phyloP scores from a whole-genome alignment of 2,113 vertebrate genomes.

The Elachura formosa region DNA sequence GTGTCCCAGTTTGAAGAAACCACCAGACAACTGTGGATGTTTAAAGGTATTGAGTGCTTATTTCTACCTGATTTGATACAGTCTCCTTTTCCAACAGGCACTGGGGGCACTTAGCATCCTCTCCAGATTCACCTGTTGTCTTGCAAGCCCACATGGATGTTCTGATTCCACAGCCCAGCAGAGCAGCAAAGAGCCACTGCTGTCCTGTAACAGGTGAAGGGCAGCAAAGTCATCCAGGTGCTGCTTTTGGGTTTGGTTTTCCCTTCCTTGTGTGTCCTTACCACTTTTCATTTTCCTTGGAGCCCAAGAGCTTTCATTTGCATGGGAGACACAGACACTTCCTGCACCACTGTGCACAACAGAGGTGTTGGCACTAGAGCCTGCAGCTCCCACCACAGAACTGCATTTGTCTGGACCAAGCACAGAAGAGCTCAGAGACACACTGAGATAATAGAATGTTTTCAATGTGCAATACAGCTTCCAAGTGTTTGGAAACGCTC shows the following conservation, averaged over 20 bases:
- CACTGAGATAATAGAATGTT: neutral
- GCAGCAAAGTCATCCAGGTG: neutral
- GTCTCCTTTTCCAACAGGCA: neutral
- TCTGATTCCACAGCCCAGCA: neutral
- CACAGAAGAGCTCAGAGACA: neutral
- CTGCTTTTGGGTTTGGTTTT: neutral
- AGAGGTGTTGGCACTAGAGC: neutral
- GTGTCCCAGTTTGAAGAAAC: neutral
- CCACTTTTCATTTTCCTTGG: neutral
- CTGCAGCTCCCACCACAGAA: neutral
- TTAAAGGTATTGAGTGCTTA: neutral
- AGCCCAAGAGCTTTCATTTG: neutral
- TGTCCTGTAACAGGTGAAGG: neutral
- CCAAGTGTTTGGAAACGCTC: neutral
- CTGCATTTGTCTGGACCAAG: conserved; percentile 1
- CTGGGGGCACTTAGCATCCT: neutral
- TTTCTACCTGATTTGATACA: neutral
- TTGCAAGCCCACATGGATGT: neutral
- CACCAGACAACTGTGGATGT: neutral
- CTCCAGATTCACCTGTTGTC: neutral
- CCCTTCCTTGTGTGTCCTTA: neutral
- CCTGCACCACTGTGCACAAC: neutral
- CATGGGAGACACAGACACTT: neutral
- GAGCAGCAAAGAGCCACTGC: neutral
- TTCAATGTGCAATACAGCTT: neutral